A percentile compares a stretch with the other conserved stretches of the same genome.
These are phyloP conservation scores for Epiblema foenella DNA, from an alignment of 2,888 invertebrate genomes.

Conservation along the genomic window DNA sequence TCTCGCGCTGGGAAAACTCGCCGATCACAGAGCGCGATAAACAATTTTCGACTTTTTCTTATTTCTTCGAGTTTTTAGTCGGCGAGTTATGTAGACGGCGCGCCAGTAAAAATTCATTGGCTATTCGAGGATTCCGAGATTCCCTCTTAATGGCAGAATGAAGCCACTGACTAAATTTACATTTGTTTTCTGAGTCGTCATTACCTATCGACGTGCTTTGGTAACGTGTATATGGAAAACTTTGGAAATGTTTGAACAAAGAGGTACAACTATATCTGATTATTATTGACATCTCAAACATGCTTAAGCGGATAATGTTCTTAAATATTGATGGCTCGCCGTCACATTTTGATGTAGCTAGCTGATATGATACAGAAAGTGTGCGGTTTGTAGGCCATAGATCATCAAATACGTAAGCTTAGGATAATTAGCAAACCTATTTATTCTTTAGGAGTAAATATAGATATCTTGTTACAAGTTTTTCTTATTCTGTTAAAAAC, in stretches of 20 bases:
- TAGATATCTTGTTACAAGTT: too few relatives aligned
- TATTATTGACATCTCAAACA: neutral
- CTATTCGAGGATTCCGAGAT: conserved; percentile 58
- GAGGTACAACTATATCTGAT: conserved; percentile 17
- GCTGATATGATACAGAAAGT: neutral
- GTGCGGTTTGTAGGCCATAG: neutral
- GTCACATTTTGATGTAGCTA: neutral
- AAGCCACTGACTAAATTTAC: conserved; percentile 59
- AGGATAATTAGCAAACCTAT: neutral
- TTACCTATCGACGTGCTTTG: conserved; percentile 28
- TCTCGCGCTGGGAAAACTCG: conserved; percentile 61
- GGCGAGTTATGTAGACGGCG: conserved; percentile 63
- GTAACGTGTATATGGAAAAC: conserved; percentile 26
- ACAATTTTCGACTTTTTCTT: conserved; percentile 54
- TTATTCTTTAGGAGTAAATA: neutral
- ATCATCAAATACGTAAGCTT: neutral
- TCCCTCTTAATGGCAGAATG: conserved; percentile 56
- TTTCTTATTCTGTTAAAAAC: neutral
- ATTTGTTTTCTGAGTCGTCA: conserved; percentile 26
- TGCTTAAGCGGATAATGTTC: neutral
- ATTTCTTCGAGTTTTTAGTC: conserved; percentile 55
- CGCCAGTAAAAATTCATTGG: conserved; percentile 69
- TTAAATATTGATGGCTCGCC: conserved; percentile 4
- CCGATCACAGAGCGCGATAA: conserved; percentile 61
- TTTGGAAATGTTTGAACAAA: conserved; percentile 21